Evolutionary conservation across 2,888 invertebrate species (phyloP).

Genomic region (Theretra japonica): DNA sequence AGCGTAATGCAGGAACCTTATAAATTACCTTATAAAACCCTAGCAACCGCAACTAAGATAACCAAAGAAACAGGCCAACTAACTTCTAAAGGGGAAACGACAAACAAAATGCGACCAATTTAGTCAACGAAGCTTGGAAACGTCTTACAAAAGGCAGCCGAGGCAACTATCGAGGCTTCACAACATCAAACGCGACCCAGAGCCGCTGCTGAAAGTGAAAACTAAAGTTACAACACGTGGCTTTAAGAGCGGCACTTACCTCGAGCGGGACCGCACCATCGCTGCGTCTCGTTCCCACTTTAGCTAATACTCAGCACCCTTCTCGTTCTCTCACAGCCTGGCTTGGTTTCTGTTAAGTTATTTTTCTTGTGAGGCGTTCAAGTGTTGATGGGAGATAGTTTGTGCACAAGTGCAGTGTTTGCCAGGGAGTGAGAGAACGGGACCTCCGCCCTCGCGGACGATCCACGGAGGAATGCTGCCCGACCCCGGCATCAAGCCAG

Average conservation of each 20-base stretch:
- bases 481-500: slow-evolving; percentile 74
- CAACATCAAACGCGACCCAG: slow-evolving; percentile 25
- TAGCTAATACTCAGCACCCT: slow-evolving; percentile 61
- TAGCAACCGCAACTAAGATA: neutral
- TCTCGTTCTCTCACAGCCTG: slow-evolving; percentile 82
- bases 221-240: slow-evolving; percentile 76
- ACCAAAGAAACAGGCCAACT: neutral
- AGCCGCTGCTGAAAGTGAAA: slow-evolving; percentile 43
- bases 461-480: slow-evolving; percentile 80
- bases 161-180: neutral
- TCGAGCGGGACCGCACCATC: slow-evolving; percentile 75
- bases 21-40: neutral
- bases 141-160: slow-evolving; percentile 2
- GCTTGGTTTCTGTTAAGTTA: slow-evolving; percentile 30
- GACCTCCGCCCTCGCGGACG: slow-evolving; percentile 81
- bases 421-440: slow-evolving; percentile 78
- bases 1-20: neutral
- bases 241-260: slow-evolving; percentile 78
- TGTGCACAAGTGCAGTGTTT: slow-evolving; percentile 55
- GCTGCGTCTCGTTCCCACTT: slow-evolving; percentile 82
- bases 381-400: slow-evolving; percentile 27
- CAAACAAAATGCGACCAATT: neutral
- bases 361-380: slow-evolving; percentile 1
- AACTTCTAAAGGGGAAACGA: neutral
- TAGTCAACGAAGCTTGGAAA: neutral